Percentiles rank a stretch among this genome's conserved stretches.
Conservation (phyloP, 2,113 vertebrate species). For the Oreochromis niloticus region DNA sequence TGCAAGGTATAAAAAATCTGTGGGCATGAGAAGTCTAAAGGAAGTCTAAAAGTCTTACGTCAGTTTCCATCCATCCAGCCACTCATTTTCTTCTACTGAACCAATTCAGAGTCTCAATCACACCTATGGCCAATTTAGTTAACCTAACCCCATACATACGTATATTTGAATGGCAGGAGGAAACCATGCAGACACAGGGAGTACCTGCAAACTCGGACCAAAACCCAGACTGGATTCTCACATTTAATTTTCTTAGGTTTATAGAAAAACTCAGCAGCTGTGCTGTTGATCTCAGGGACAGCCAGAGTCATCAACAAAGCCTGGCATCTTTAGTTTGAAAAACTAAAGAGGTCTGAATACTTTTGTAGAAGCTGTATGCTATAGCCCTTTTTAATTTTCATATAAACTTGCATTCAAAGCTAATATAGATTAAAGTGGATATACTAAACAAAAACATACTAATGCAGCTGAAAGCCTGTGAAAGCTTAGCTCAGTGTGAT, state of each 20-base stretch:
- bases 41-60: background rate
- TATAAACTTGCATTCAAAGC: background rate
- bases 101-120: background rate
- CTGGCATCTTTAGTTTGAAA: background rate
- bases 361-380: background rate
- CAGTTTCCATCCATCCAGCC: background rate
- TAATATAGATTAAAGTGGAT: background rate
- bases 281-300: background rate
- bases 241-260: background rate
- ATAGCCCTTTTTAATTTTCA: background rate
- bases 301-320: background rate
- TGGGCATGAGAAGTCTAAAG: background rate
- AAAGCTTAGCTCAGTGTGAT: background rate
- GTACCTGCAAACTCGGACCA: background rate
- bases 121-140: background rate
- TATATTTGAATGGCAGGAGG: background rate
- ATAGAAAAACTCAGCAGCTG: background rate
- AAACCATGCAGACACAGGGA: background rate
- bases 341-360: background rate
- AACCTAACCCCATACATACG: background rate
- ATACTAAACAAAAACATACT: background rate
- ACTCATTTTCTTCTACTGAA: background rate
- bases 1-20: background rate
- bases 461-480: background rate
- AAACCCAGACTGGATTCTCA: background rate